A percentile compares a stretch with the other conserved stretches of the same genome.
Conservation (phyloP, 2,888 invertebrate species). For the Pardosa pseudoannulata region DNA sequence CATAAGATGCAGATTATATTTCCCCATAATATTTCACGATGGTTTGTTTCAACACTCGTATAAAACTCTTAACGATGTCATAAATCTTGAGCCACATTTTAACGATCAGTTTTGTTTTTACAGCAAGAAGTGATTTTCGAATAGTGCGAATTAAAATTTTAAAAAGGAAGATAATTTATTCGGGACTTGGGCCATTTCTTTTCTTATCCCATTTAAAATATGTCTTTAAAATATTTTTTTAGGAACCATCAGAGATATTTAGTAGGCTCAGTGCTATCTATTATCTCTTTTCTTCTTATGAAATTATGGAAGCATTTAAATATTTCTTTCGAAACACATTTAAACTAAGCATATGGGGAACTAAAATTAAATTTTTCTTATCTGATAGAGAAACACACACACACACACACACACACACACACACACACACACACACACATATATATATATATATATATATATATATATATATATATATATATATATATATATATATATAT, state of each 20-base stretch:
- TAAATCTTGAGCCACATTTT: not conserved
- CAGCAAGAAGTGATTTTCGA: not conserved
- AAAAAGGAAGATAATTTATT: not conserved
- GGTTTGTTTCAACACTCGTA: constrained; percentile 1
- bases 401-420: no score
- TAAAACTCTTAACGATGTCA: constrained; percentile 2
- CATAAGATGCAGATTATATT: constrained; percentile 5
- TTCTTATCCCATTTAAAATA: not conserved
- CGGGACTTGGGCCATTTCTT: not conserved
- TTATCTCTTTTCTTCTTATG: not conserved
- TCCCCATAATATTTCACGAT: not conserved
- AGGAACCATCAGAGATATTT: not conserved
- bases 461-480: no score
- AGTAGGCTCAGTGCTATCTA: not conserved
- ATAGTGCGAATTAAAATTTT: not conserved
- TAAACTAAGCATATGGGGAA: no score
- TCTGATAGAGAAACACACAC: no score
- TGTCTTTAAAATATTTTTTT: not conserved
- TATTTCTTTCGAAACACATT: no score
- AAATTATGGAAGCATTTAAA: no score
- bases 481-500: no score
- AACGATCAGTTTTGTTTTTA: not conserved
- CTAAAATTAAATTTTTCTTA: no score
- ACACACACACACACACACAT: no score
- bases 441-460: no score